These are phyloP conservation scores for Xanthostigma xanthostigma DNA, from an alignment of 2,888 invertebrate species.

Conservation along the genomic window DNA sequence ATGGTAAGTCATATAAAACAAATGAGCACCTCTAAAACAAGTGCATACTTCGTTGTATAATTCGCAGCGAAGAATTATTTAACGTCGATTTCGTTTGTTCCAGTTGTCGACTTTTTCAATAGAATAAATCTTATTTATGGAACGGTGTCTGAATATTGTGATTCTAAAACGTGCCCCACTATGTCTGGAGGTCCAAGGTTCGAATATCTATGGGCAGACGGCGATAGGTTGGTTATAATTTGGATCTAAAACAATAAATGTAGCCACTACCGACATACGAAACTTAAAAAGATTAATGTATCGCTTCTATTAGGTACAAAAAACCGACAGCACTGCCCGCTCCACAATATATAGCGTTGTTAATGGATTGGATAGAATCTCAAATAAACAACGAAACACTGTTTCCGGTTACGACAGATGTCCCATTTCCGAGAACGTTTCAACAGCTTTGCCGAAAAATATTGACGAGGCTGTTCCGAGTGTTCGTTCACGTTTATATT, in stretches of 20 bases:
- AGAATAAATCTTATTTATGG: conserved; percentile 86
- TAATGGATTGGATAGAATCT: conserved; percentile 86
- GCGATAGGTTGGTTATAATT: conserved; percentile 34
- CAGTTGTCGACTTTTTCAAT: conserved; percentile 89
- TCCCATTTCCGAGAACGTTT: conserved; percentile 80
- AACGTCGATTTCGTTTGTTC: conserved; percentile 17
- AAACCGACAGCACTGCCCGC: conserved; percentile 71
- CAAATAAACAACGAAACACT: conserved; percentile 80
- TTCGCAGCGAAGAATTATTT: background rate
- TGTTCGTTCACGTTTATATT: conserved; percentile 88
- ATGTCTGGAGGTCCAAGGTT: conserved; percentile 84
- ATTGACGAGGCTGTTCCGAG: conserved; percentile 70
- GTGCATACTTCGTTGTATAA: background rate
- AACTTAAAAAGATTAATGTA: background rate
- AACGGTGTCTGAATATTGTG: conserved; percentile 74
- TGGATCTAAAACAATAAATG: background rate
- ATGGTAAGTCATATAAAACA: conserved; percentile 41
- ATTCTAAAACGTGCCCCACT: conserved; percentile 66
- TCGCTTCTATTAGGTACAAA: conserved; percentile 35
- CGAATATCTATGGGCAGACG: conserved; percentile 86
- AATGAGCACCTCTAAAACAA: conserved; percentile 1
- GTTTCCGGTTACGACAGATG: conserved; percentile 72
- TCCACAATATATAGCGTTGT: conserved; percentile 61
- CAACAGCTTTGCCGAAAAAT: conserved; percentile 68
- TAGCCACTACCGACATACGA: background rate